These are phyloP conservation scores for Ennomos quercinarius DNA, from an alignment of 2,888 invertebrate genomes.

Conservation along the genomic window DNA sequence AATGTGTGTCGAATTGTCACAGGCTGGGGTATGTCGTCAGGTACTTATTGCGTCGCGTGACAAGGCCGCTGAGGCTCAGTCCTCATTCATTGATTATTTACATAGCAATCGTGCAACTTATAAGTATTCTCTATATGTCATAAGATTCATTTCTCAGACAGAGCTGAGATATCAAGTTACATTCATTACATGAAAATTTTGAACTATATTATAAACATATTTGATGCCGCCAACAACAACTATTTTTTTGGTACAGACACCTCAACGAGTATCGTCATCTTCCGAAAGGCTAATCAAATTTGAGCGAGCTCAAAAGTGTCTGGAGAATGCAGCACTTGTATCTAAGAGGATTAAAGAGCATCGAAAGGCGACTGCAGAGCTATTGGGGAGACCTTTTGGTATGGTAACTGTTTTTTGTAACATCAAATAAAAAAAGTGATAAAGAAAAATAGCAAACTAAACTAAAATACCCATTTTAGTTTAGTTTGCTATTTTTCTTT, in stretches of 20 bases:
- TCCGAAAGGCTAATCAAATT: conserved; percentile 78
- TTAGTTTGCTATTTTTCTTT: too few relatives aligned
- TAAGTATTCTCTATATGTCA: conserved; percentile 13
- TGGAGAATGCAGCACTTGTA: conserved; percentile 82
- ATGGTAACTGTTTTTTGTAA: conserved; percentile 6
- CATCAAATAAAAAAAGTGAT: too few relatives aligned
- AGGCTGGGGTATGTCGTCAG: conserved; percentile 17
- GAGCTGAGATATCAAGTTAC: conserved; percentile 1
- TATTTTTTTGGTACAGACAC: conserved; percentile 45
- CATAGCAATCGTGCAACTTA: conserved; percentile 18
- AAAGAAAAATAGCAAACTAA: too few relatives aligned
- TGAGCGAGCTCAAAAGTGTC: conserved; percentile 78
- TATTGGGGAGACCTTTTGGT: conserved; percentile 78
- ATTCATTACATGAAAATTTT: not conserved
- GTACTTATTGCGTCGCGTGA: conserved; percentile 30
- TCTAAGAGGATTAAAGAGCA: conserved; percentile 81
- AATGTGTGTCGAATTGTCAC: conserved; percentile 3
- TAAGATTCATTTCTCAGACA: conserved; percentile 6
- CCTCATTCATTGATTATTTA: conserved; percentile 33
- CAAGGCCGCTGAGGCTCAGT: conserved; percentile 34
- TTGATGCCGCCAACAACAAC: not conserved
- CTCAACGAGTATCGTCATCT: conserved; percentile 61
- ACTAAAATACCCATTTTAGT: too few relatives aligned
- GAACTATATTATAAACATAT: too few relatives aligned
- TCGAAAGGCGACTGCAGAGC: conserved; percentile 78